Evolutionary conservation across 1,140 invertebrate species (phyloP).

Genomic region (Drosophila tsacasi): DNA sequence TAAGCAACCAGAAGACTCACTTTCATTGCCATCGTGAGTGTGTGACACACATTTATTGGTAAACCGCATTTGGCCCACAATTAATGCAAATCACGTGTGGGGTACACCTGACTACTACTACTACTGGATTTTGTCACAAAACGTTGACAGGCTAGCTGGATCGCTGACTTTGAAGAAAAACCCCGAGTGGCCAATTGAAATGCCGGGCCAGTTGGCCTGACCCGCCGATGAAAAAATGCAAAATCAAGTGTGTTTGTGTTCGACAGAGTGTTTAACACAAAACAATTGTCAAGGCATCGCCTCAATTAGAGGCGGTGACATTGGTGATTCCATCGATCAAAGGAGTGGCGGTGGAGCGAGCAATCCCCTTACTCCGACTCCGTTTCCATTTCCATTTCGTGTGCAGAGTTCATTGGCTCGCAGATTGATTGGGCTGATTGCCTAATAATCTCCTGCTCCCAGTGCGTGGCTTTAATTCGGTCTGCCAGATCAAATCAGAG

Average conservation of each 20-base stretch:
- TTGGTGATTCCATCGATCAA: constrained; percentile 58
- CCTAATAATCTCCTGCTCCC: constrained; percentile 68
- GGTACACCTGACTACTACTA: constrained; percentile 66
- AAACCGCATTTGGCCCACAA: constrained; percentile 61
- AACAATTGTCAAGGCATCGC: constrained; percentile 48
- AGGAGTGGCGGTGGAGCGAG: not conserved
- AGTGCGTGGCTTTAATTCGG: constrained; percentile 53
- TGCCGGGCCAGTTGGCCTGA: constrained; percentile 59
- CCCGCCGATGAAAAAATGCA: constrained; percentile 49
- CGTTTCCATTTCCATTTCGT: constrained; percentile 17
- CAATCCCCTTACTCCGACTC: not conserved
- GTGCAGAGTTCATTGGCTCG: constrained; percentile 74
- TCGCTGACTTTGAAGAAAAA: constrained; percentile 78
- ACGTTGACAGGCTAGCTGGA: constrained; percentile 62
- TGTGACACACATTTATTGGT: constrained; percentile 78
- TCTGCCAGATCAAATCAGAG: constrained; percentile 58
- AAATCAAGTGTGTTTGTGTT: constrained; percentile 35
- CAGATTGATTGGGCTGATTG: constrained; percentile 77
- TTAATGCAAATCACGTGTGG: constrained; percentile 76
- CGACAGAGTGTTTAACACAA: constrained; percentile 34
- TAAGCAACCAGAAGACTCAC: constrained; percentile 61
- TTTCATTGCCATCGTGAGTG: constrained; percentile 56
- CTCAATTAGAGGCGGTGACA: constrained; percentile 73
- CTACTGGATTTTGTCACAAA: constrained; percentile 74
- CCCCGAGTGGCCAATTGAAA: constrained; percentile 74